phyloP scores from a whole-genome alignment of 2,113 vertebrate species.

The Centropus unirufus region DNA sequence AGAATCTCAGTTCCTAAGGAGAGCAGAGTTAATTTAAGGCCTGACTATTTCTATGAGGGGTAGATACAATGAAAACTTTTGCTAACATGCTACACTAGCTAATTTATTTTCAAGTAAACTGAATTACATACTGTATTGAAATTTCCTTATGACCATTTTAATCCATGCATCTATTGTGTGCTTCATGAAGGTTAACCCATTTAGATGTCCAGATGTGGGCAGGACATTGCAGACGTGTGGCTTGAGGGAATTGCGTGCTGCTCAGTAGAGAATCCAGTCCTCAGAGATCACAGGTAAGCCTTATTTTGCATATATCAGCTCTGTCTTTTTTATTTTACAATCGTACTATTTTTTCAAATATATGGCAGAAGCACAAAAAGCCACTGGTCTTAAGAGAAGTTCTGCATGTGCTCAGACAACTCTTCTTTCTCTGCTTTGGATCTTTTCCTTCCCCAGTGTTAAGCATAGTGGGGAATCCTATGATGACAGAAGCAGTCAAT shows the following conservation, averaged over 20 bases:
- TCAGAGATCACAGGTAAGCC: background rate
- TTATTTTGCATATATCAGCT: conserved; percentile 16
- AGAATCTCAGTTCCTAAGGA: conserved; percentile 31
- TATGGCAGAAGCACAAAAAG: conserved; percentile 27
- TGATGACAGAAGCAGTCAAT: conserved; percentile 48
- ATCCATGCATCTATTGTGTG: background rate
- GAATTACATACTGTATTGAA: background rate
- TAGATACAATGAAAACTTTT: conserved; percentile 34
- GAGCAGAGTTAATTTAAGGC: background rate
- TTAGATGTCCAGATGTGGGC: background rate
- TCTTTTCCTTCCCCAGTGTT: conserved; percentile 55
- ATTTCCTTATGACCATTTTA: background rate
- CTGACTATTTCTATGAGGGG: background rate
- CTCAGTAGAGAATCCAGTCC: background rate
- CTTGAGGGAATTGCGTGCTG: background rate
- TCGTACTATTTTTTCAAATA: conserved; percentile 16
- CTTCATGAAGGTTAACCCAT: background rate
- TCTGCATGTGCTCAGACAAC: conserved; percentile 27
- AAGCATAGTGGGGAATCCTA: conserved; percentile 34
- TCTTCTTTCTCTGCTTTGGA: conserved; percentile 53
- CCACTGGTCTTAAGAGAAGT: conserved; percentile 56
- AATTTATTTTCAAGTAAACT: conserved; percentile 24
- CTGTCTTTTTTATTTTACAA: conserved; percentile 8
- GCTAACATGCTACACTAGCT: background rate
- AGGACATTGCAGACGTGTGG: background rate